These are phyloP conservation scores for Eupithecia exiguata DNA, from an alignment of 2,888 invertebrate species.

Conservation along the genomic window DNA sequence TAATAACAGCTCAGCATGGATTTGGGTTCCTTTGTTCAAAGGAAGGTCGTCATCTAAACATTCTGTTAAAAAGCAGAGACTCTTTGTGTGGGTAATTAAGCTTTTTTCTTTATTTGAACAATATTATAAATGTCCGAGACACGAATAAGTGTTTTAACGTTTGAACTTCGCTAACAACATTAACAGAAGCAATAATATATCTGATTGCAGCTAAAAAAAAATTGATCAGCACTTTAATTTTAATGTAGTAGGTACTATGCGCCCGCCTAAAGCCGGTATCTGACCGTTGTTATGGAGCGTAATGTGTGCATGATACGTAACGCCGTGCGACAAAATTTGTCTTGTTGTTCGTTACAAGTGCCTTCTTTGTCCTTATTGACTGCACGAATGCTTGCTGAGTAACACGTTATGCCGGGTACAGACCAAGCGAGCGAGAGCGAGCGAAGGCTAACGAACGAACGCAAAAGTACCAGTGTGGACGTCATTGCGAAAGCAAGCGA, in stretches of 20 bases:
- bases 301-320: no score
- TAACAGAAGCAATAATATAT: neutral
- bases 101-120: neutral
- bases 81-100: slow-evolving; percentile 32
- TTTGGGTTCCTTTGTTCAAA: slow-evolving; percentile 54
- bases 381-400: no score
- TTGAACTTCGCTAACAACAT: neutral
- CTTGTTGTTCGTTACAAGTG: no score
- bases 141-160: neutral
- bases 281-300: no score
- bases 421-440: no score
- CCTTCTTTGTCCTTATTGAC: no score
- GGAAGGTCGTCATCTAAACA: slow-evolving; percentile 47
- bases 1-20: slow-evolving; percentile 48
- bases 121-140: neutral
- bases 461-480: no score
- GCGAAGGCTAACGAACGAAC: no score
- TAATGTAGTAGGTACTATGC: no score
- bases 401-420: no score
- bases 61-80: slow-evolving; percentile 39
- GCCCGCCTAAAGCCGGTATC: neutral
- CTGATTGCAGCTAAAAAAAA: neutral
- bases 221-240: neutral
- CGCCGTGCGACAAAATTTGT: no score
- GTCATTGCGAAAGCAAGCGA: no score